Percentiles rank a stretch among this genome's conserved stretches.
Evolutionary conservation across 2,113 vertebrate species (phyloP).

Genomic region (Herpailurus yagouaroundi): DNA sequence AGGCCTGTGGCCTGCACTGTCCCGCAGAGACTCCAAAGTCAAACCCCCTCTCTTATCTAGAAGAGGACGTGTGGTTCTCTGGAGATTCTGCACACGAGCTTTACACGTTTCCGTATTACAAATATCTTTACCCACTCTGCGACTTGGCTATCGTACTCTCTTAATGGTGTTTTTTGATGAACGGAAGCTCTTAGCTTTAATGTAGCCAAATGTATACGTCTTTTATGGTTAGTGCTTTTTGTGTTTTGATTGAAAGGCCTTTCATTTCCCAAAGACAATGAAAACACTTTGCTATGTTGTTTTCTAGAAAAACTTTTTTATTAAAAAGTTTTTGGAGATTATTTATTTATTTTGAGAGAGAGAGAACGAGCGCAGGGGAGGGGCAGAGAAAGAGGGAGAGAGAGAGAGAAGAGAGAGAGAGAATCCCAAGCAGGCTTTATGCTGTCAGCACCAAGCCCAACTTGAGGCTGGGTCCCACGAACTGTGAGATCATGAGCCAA

Average conservation of each 20-base stretch:
- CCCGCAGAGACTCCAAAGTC: not conserved
- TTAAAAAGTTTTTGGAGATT: not conserved
- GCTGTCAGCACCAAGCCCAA: too few relatives aligned
- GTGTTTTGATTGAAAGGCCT: not conserved
- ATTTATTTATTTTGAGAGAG: not conserved
- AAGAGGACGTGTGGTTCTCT: not conserved
- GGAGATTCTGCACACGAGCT: not conserved
- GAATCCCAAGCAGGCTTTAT: too few relatives aligned
- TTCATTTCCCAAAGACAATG: slow-evolving; percentile 18
- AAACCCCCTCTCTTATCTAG: not conserved
- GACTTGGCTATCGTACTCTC: not conserved
- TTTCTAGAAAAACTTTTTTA: not conserved
- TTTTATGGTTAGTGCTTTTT: not conserved
- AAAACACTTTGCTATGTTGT: not conserved
- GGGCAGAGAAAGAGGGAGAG: too few relatives aligned
- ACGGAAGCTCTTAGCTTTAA: not conserved
- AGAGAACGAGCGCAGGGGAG: not conserved
- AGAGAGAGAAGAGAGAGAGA: too few relatives aligned
- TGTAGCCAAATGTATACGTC: not conserved
- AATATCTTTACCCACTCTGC: not conserved
- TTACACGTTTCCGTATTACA: not conserved
- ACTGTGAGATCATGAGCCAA: too few relatives aligned
- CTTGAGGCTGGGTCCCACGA: too few relatives aligned
- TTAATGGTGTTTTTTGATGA: not conserved
- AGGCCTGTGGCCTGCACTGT: not conserved